Percentiles rank a stretch among this genome's conserved stretches.
phyloP scores from a whole-genome alignment of 2,113 vertebrate genomes.

The Pristiophorus japonicus region DNA sequence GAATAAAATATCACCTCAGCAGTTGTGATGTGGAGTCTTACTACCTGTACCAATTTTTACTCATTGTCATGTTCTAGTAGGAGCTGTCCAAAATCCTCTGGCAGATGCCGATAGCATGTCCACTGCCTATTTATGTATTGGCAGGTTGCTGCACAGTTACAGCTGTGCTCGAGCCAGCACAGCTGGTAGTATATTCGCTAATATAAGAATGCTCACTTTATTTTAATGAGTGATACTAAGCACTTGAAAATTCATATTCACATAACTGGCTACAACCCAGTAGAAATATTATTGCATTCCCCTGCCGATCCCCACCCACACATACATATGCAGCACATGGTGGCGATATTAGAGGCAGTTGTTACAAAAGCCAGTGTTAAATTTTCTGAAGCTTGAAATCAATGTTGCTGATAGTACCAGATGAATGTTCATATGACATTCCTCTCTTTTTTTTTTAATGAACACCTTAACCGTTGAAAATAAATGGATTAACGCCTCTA shows the following conservation, averaged over 20 bases:
- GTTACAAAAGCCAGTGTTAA: background rate
- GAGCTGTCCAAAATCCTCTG: background rate
- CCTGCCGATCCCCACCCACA: background rate
- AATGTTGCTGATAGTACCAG: background rate
- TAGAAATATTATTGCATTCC: background rate
- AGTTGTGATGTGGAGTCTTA: background rate
- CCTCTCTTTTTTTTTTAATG: background rate
- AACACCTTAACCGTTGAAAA: background rate
- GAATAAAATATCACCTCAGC: constrained; percentile 6
- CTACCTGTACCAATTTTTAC: background rate
- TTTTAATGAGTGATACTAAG: background rate
- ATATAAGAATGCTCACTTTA: background rate
- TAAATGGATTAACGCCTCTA: background rate
- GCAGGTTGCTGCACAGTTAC: background rate
- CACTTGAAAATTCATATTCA: background rate
- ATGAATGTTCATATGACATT: background rate
- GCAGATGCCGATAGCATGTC: background rate
- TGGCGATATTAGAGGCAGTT: background rate
- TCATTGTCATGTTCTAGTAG: background rate
- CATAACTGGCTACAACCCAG: background rate
- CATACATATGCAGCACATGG: background rate
- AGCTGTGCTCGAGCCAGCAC: background rate
- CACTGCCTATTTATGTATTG: background rate
- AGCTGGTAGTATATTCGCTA: background rate
- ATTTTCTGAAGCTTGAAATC: background rate